Conservation (phyloP, 1,140 invertebrate genomes). For the Polypedilum pembai region DNA sequence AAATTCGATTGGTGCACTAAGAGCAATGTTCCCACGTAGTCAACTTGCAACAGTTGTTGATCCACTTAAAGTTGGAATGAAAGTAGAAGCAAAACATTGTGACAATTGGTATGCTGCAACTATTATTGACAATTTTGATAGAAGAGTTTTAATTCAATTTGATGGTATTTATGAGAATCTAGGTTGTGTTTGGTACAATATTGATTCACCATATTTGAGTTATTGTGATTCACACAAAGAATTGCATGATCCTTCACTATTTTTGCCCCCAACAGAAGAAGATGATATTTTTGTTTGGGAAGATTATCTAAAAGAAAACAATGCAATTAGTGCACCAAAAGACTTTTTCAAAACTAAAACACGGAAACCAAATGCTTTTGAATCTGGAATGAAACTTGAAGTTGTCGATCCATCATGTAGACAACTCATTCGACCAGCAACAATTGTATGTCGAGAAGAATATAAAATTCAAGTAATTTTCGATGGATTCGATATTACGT, state of each 20-base stretch:
- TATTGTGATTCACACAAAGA: slow-evolving; percentile 87
- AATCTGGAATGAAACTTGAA: slow-evolving; percentile 81
- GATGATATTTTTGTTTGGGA: slow-evolving; percentile 74
- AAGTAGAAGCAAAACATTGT: slow-evolving; percentile 74
- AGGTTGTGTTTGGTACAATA: slow-evolving; percentile 83
- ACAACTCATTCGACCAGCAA: slow-evolving; percentile 75
- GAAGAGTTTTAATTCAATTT: slow-evolving; percentile 83
- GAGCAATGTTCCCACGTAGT: slow-evolving; percentile 59
- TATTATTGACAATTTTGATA: slow-evolving; percentile 74
- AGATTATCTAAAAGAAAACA: slow-evolving; percentile 69
- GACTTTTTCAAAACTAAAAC: slow-evolving; percentile 64
- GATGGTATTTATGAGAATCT: slow-evolving; percentile 92
- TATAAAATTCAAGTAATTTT: slow-evolving; percentile 78
- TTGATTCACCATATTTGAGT: slow-evolving; percentile 85
- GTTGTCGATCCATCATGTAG: slow-evolving; percentile 74
- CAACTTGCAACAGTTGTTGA: slow-evolving; percentile 45
- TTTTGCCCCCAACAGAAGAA: slow-evolving; percentile 74
- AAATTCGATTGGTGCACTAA: slow-evolving; percentile 69
- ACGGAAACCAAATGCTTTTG: slow-evolving; percentile 70
- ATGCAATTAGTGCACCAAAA: slow-evolving; percentile 67
- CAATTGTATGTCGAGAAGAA: slow-evolving; percentile 66
- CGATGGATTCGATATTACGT: slow-evolving; percentile 82
- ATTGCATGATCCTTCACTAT: slow-evolving; percentile 61
- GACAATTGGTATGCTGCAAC: slow-evolving; percentile 81
- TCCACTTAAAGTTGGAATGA: slow-evolving; percentile 80